A percentile compares a stretch with the other conserved stretches of the same genome.
phyloP scores from a whole-genome alignment of 64 coral and sea anemone genomes.

The Pachyseris speciosa region DNA sequence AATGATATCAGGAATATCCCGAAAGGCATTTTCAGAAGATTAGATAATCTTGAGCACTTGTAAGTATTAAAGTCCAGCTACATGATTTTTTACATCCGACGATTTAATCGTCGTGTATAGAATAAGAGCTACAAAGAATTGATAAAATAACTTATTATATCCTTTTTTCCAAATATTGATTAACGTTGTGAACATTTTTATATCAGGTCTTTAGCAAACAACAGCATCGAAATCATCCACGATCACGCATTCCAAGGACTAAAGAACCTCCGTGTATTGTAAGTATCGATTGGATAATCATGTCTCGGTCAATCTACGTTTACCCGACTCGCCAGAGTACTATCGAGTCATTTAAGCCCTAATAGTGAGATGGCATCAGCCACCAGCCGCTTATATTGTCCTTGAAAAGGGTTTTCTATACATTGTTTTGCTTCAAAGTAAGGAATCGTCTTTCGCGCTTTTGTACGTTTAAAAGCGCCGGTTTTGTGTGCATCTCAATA shows the following conservation, averaged over 20 bases:
- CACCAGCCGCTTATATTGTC: no score
- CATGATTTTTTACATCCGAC: not conserved
- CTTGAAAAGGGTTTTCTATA: no score
- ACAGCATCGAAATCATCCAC: slow-evolving; percentile 78
- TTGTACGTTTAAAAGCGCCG: no score
- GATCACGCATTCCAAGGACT: slow-evolving; percentile 54
- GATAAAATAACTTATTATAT: not conserved
- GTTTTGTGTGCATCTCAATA: no score
- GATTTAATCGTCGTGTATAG: not conserved
- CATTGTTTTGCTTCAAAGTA: no score
- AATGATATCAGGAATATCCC: slow-evolving; percentile 24
- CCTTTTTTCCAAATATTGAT: not conserved
- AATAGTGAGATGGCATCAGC: no score
- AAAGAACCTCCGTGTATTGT: slow-evolving; percentile 61
- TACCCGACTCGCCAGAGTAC: no score
- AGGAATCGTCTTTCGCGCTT: no score
- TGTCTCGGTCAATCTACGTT: not conserved
- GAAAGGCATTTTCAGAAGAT: not conserved
- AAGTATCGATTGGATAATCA: slow-evolving; percentile 9
- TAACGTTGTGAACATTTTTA: not conserved
- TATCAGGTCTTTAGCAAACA: slow-evolving; percentile 70
- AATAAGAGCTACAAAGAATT: not conserved
- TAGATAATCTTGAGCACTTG: slow-evolving; percentile 38
- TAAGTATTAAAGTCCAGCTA: slow-evolving; percentile 41
- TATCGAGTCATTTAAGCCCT: no score